Base-by-base conservation (phyloP, 2,888 invertebrate genomes). In the Trissoscelio sp. region DNA sequence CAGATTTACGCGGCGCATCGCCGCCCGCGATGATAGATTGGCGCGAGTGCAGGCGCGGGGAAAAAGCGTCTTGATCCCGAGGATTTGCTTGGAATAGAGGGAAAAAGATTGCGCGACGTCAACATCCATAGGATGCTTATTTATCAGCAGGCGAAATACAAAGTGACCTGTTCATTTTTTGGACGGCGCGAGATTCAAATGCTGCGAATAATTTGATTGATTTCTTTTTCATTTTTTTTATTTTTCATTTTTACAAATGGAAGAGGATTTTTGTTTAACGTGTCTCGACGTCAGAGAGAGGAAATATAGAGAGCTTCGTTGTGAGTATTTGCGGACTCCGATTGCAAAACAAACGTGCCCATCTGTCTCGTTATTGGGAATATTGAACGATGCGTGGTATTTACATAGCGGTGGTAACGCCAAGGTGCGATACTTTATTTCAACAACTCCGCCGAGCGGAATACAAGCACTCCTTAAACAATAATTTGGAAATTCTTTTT, bases 311-410 rank as follows among this genome's bases (percentile, higher is more conserved):
- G n/a, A n/a, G n/a, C n/a, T n/a, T n/a, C n/a, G n/a, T n/a, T n/a
- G n/a, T n/a, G n/a, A 79, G 77, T 88, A 85, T 88, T 86, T 87
- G 88, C 84, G 75, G 83, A 87, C 82, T 87, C 83, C 84, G 85
- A 87, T 88, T 87, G 85, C 87, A 86, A 84, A 86, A 85, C 86
- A 87, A 88, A 88, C 84, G 85, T 37, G 12, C n/a, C 67, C 46
- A n/a, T 37, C n/a, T 37, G 16, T 28, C 73, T 62, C 62, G 74
- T 69, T 73, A 74, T 73, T 69, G 69, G 69, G 53, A 83, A 84
- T 86, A 86, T 85, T 82, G 84, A 83, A 83, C 84, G 83, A 18
- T 79, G 74, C 70, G 72, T 55, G 53, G 81, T 86, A 87, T 88
- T 87, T 87, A 85, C 87, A 83, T 83, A 86, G 85, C 85, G 83